Evolutionary conservation across 1,140 invertebrate species (phyloP).

Genomic region (Pentalonia nigronervosa): DNA sequence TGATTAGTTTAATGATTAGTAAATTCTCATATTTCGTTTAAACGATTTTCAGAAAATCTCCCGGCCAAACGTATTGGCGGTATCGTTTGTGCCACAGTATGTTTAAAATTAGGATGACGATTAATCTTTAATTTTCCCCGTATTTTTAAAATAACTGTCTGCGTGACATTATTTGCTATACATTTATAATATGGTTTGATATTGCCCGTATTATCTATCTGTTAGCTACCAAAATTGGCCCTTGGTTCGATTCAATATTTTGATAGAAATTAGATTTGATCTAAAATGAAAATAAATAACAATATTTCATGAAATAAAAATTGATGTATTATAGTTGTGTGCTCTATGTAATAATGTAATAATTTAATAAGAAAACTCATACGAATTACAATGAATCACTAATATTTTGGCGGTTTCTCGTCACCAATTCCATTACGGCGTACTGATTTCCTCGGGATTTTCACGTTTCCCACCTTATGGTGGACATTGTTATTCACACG

Average conservation of each 20-base stretch:
- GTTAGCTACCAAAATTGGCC: neutral
- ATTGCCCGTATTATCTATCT: neutral
- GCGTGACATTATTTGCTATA: neutral
- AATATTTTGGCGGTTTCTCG: neutral
- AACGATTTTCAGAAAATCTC: neutral
- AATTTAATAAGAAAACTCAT: neutral
- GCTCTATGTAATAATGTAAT: too few species aligned
- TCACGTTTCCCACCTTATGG: neutral
- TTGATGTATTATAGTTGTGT: too few species aligned
- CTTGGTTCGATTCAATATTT: neutral
- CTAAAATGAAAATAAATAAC: neutral
- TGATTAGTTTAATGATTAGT: neutral
- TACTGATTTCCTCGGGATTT: conserved; percentile 5
- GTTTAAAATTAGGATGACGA: neutral
- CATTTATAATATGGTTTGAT: neutral
- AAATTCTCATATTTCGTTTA: neutral
- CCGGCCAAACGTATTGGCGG: neutral
- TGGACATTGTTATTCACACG: neutral
- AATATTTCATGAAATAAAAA: neutral
- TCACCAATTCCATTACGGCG: neutral
- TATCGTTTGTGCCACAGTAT: neutral
- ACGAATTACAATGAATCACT: neutral
- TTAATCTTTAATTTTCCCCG: neutral
- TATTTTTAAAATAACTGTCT: neutral
- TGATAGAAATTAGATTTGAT: neutral